Percentiles rank a stretch among this genome's conserved stretches.
These are phyloP conservation scores for Junonia oenone DNA, from an alignment of 2,888 invertebrate species.

Conservation along the genomic window DNA sequence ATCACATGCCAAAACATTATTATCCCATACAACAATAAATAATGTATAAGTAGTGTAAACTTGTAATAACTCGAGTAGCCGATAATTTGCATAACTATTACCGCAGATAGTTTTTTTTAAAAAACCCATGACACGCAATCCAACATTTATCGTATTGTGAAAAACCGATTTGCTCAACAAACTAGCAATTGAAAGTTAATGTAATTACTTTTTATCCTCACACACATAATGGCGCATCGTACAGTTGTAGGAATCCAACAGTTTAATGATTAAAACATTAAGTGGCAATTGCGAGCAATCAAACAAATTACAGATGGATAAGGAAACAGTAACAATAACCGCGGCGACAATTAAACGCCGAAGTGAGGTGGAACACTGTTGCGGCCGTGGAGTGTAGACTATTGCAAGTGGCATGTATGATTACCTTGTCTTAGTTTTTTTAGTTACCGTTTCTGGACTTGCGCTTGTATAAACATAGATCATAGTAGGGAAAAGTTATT, in stretches of 20 bases:
- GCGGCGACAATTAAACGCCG: conserved; percentile 66
- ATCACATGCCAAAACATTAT: too few species aligned
- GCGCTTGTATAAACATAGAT: too few species aligned
- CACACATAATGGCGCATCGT: conserved; percentile 40
- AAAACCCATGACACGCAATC: conserved; percentile 37
- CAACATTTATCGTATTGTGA: conserved; percentile 54
- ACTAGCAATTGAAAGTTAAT: conserved; percentile 50
- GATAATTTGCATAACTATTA: conserved; percentile 4
- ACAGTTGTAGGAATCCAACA: conserved; percentile 59
- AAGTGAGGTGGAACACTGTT: conserved; percentile 53
- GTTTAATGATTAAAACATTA: conserved; percentile 68
- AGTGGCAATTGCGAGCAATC: conserved; percentile 64
- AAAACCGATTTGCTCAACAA: conserved; percentile 47
- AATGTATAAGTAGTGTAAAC: neutral
- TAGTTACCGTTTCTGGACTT: too few species aligned
- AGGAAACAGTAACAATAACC: conserved; percentile 65
- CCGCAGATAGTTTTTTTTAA: neutral
- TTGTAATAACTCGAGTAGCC: neutral
- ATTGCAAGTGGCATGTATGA: neutral
- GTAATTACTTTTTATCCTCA: conserved; percentile 43
- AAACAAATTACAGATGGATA: conserved; percentile 69
- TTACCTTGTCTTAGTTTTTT: neutral
- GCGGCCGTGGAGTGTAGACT: conserved; percentile 27
- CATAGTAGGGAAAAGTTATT: too few species aligned
- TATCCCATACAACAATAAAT: neutral